These are phyloP conservation scores for Anableps anableps DNA, from an alignment of 2,797 vertebrate species.

Conservation along the genomic window DNA sequence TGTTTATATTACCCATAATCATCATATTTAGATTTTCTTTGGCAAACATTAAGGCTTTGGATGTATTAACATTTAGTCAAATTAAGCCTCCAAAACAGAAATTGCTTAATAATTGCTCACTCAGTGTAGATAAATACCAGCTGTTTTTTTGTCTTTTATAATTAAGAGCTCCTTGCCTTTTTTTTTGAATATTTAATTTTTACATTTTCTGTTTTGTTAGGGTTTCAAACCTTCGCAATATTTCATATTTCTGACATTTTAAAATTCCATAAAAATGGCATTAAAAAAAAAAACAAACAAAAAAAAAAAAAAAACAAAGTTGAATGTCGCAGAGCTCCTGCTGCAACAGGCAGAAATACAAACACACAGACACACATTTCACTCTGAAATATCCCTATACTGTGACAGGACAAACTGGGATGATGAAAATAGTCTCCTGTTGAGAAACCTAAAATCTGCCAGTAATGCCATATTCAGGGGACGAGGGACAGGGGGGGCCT, in stretches of 20 bases:
- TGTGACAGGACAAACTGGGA: constrained; percentile 31
- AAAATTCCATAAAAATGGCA: constrained; percentile 21
- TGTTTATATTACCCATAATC: background rate
- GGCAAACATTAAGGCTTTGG: background rate
- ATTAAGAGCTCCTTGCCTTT: background rate
- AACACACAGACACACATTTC: constrained; percentile 5
- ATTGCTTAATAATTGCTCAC: background rate
- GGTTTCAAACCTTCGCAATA: background rate
- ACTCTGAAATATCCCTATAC: constrained; percentile 14
- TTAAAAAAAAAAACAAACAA: constrained; percentile 22
- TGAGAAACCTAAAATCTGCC: constrained; percentile 38
- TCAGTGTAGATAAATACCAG: background rate
- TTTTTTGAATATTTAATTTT: background rate
- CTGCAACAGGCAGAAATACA: constrained; percentile 29
- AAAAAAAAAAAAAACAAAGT: constrained; percentile 18
- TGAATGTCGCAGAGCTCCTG: constrained; percentile 14
- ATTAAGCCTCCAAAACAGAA: background rate
- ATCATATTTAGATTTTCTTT: background rate
- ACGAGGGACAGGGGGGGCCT: constrained; percentile 9
- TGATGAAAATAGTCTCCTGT: constrained; percentile 27
- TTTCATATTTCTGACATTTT: constrained; percentile 11
- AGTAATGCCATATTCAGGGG: constrained; percentile 17
- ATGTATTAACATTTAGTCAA: background rate
- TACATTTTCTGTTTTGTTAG: background rate
- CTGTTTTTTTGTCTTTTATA: background rate